Percentiles rank a stretch among this genome's conserved stretches.
phyloP scores from a whole-genome alignment of 2,113 vertebrate species.

The Stegastes partitus region DNA sequence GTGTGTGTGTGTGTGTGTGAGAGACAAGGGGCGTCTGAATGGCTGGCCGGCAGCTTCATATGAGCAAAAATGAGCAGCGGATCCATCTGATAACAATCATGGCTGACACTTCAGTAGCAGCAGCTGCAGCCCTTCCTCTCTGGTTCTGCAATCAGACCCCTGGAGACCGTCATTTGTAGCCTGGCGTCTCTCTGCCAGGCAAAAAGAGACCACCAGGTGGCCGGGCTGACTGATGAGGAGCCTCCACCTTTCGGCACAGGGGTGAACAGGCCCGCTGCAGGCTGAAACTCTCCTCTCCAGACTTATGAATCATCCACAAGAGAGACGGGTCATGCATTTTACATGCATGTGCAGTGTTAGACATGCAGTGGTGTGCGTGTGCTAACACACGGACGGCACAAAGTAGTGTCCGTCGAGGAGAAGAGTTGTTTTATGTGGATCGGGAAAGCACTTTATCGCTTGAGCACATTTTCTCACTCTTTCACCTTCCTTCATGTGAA shows the following conservation, averaged over 20 bases:
- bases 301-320: slow-evolving; percentile 22
- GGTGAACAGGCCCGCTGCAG: slow-evolving; percentile 20
- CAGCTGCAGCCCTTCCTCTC: slow-evolving; percentile 54
- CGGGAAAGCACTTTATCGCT: not conserved
- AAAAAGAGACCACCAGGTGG: slow-evolving; percentile 22
- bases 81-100: slow-evolving; percentile 66
- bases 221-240: slow-evolving; percentile 63
- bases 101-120: slow-evolving; percentile 53
- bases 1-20: not conserved
- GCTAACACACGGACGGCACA: not conserved
- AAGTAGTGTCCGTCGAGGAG: not conserved
- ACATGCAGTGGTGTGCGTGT: not conserved
- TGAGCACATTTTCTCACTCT: no score
- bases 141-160: slow-evolving; percentile 74
- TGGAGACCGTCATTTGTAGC: slow-evolving; percentile 50
- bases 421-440: slow-evolving; percentile 1
- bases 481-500: no score
- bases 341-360: slow-evolving; percentile 12
- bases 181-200: slow-evolving; percentile 15
- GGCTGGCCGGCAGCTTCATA: slow-evolving; percentile 14
- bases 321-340: slow-evolving; percentile 13
- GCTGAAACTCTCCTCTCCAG: slow-evolving; percentile 26
- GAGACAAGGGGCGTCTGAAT: slow-evolving; percentile 26
- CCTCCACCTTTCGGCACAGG: slow-evolving; percentile 35
- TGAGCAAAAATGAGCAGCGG: slow-evolving; percentile 32